These are phyloP conservation scores for Notamacropus eugenii DNA, from an alignment of 2,797 vertebrate species.

Conservation along the genomic window DNA sequence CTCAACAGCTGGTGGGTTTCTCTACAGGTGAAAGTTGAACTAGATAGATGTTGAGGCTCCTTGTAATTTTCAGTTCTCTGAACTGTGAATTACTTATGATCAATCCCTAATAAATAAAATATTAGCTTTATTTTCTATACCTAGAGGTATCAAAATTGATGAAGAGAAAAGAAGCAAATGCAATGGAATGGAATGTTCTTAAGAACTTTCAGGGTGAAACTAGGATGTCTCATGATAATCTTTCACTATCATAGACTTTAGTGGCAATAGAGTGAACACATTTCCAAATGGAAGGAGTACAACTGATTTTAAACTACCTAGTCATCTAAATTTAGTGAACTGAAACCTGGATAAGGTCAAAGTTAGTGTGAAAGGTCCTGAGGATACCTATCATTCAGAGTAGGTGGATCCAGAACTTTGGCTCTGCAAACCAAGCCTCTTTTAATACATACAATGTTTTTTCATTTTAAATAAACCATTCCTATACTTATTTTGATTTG, in stretches of 20 bases:
- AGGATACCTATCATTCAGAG: not conserved
- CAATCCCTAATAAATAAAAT: not conserved
- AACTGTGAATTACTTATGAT: not conserved
- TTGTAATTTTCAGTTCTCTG: not conserved
- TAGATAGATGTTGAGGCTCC: not conserved
- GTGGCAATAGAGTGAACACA: not conserved
- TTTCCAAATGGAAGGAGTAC: not conserved
- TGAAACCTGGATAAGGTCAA: not conserved
- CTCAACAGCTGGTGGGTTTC: not conserved
- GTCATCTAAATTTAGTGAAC: not conserved
- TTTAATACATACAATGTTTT: not conserved
- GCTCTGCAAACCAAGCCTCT: not conserved
- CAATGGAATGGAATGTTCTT: not conserved
- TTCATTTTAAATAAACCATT: not conserved
- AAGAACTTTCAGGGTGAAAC: not conserved
- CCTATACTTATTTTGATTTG: not conserved
- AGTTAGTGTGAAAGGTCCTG: not conserved
- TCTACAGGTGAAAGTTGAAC: not conserved
- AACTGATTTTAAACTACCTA: not conserved
- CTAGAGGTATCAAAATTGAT: not conserved
- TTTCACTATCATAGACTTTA: not conserved
- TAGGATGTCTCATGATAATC: not conserved
- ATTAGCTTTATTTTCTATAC: not conserved
- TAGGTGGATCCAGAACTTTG: not conserved
- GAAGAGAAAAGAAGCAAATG: not conserved